phyloP scores from a whole-genome alignment of 2,888 invertebrate genomes.

The Corythucha ciliata region DNA sequence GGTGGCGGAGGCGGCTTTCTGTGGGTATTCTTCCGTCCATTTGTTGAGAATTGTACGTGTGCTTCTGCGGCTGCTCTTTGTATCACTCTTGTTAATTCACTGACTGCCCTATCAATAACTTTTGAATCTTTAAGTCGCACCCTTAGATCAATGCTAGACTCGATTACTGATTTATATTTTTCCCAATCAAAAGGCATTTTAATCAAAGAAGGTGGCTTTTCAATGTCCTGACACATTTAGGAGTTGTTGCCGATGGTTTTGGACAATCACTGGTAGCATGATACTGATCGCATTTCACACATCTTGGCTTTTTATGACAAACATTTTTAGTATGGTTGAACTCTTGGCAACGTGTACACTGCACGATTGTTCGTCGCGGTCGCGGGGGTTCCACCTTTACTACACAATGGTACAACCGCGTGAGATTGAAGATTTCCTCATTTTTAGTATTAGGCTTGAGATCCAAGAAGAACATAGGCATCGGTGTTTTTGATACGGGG shows the following conservation, averaged over 20 bases:
- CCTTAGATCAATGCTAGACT: neutral
- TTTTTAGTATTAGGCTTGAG: too few relatives aligned
- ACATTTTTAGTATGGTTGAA: conserved; percentile 15
- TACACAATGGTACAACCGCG: conserved; percentile 12
- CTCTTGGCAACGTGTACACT: conserved; percentile 13
- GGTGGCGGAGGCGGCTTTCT: neutral
- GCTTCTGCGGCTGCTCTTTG: conserved; percentile 4
- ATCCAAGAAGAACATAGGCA: too few relatives aligned
- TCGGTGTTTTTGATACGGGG: too few relatives aligned
- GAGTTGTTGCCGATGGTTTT: conserved; percentile 13
- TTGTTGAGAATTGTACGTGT: neutral
- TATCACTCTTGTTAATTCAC: conserved; percentile 1
- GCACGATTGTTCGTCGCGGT: conserved; percentile 4
- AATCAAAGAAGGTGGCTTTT: neutral
- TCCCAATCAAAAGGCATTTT: conserved; percentile 12
- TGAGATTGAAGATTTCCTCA: too few relatives aligned
- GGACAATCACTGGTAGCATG: conserved; percentile 17
- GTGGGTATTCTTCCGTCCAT: neutral
- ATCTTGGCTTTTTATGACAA: conserved; percentile 15
- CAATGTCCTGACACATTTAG: conserved; percentile 11
- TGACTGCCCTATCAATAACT: conserved; percentile 15
- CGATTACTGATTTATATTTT: conserved; percentile 5
- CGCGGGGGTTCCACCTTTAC: conserved; percentile 10
- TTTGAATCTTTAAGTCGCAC: neutral
- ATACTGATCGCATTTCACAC: conserved; percentile 19